Base-by-base conservation (phyloP, 1,140 invertebrate genomes). In the Trachymyrmex cornetzi region DNA sequence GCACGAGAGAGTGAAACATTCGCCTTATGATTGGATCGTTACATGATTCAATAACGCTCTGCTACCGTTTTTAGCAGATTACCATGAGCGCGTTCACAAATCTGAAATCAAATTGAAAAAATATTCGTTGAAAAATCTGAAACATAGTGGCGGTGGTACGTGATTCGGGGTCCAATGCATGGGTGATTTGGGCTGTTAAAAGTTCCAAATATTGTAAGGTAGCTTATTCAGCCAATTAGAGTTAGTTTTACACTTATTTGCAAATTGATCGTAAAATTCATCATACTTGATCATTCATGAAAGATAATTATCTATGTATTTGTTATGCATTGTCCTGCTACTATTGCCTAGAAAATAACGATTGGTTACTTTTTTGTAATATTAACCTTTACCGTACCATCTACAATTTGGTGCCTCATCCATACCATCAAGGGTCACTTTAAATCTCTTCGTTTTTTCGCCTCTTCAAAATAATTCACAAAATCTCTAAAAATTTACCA, bases 251-350 rank as follows among this genome's bases (percentile, higher is more conserved):
- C 75, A 22, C 30, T 59, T 74, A 66, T 77, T 79, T 85, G 64
- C 27, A 57, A 48, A 64, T 71, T 88, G 75, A 81, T 7, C 0
- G 34, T 6, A 27, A 74, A 72, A 89, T 90, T 72, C 66, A 84
- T 90, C 89, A 44, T 89, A 84, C 87, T 90, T 67, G 72, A 30
- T 30, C 4, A 30, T n/a, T 44, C n/a, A 50, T 48, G 22, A 69
- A 69, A 30, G 19, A 61, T 63, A 55, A 9, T 50, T 38, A 14
- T 63, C 14, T 27, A 5, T 86, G 14, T 48, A 38, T 38, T 38
- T 38, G 7, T 38, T 38, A 38, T 38, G 34, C 34, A 7, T 38
- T 38, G 6, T 38, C 34, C 0, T 48, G 48, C 82, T 50, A 77
- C 53, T 74, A 75, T 88, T 88, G 57, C 59, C 50, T 38, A 9